These are phyloP conservation scores for Allolobophora icterica DNA, from an alignment of 2,888 invertebrate species.

Conservation along the genomic window DNA sequence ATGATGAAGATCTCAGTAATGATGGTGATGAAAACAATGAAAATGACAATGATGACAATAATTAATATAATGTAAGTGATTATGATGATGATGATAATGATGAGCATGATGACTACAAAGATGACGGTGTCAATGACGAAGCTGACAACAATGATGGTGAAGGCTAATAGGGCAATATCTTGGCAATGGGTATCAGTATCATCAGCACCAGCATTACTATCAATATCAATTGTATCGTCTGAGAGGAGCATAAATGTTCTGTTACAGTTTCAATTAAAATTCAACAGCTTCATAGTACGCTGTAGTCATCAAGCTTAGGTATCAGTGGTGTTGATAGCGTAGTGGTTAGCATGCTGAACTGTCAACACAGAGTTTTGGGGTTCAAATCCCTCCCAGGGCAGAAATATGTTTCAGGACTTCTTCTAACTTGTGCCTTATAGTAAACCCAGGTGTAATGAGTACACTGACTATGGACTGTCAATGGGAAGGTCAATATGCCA, in stretches of 20 bases:
- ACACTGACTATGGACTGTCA: no score
- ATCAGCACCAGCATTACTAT: neutral
- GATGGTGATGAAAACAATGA: conserved; percentile 30
- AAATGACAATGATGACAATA: conserved; percentile 26
- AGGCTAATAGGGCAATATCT: neutral
- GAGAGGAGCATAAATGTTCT: neutral
- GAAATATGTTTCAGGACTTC: no score
- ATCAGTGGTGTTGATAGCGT: no score
- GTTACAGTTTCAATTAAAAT: neutral
- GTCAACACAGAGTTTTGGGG: neutral
- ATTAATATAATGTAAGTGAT: conserved; percentile 32
- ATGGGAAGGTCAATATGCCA: no score
- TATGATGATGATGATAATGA: conserved; percentile 14
- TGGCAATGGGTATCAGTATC: neutral
- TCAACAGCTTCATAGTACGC: neutral
- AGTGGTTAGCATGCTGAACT: no score
- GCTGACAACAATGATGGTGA: neutral
- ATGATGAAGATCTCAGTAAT: conserved; percentile 23
- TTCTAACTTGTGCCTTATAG: no score
- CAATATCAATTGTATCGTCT: neutral
- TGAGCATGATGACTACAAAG: neutral
- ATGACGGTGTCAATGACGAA: neutral
- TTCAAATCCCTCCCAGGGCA: no score
- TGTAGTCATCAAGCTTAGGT: no score
- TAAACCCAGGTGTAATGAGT: no score